A percentile compares a stretch with the other conserved stretches of the same genome.
Evolutionary conservation across 2,888 invertebrate species (phyloP).

Genomic region (Cheiracanthium punctorium): DNA sequence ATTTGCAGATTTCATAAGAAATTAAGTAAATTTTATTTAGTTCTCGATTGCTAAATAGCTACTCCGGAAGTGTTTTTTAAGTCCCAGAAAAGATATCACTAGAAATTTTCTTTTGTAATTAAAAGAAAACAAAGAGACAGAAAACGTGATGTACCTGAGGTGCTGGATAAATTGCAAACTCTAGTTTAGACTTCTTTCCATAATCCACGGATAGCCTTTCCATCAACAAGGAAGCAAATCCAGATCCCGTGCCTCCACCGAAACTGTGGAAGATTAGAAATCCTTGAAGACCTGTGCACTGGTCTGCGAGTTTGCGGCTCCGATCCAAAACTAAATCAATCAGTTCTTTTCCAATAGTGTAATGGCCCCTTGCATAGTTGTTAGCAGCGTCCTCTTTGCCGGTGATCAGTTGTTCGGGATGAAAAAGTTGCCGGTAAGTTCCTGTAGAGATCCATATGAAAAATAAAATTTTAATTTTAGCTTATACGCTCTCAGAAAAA

Average conservation of each 20-base stretch:
- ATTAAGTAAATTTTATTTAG: too few relatives aligned
- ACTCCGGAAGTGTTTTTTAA: too few relatives aligned
- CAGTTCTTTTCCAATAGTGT: slow-evolving; percentile 82
- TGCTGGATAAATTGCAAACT: slow-evolving; percentile 75
- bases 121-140: too few relatives aligned
- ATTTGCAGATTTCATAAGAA: too few relatives aligned
- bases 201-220: slow-evolving; percentile 76
- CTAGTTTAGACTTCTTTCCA: too few relatives aligned
- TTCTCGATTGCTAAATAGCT: too few relatives aligned
- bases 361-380: slow-evolving; percentile 80
- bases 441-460: slow-evolving; percentile 73
- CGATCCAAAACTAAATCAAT: slow-evolving; percentile 82
- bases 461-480: too few relatives aligned
- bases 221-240: slow-evolving; percentile 76
- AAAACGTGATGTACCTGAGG: slow-evolving; percentile 67
- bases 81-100: neutral
- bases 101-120: too few relatives aligned
- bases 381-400: slow-evolving; percentile 78
- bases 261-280: slow-evolving; percentile 75
- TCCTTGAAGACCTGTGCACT: slow-evolving; percentile 75
- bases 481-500: too few relatives aligned
- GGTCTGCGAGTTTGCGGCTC: slow-evolving; percentile 75
- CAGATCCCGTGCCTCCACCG: slow-evolving; percentile 76
- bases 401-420: too few relatives aligned
- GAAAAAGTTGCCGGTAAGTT: slow-evolving; percentile 77